Evolutionary conservation across 2,113 vertebrate genomes (phyloP), one percentile per base, ranked within the genome.

Genomic region (Zapus hudsonius): DNA sequence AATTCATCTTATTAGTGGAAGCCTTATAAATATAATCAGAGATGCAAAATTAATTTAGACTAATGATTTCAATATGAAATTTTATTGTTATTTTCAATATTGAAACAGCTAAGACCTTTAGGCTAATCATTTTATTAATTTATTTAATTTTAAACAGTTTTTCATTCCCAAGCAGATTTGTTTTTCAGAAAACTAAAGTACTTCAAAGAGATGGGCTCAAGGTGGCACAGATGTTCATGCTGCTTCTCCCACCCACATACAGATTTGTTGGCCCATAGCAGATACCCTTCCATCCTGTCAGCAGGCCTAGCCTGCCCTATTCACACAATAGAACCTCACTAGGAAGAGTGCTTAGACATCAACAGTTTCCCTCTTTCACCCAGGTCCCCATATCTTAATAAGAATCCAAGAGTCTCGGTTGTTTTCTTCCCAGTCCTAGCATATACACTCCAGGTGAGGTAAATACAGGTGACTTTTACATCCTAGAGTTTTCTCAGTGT

Each of bases 11-110:
- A 6, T 91, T 83, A 72, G 15, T 88, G 36, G 87, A 5, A 92
- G 40, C n/a, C 85, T 95, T 95, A 57, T 61, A 90, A 93, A 87
- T 84, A 81, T 89, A 91, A 89, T 73, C 42, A 64, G 20, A 91
- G 92, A 87, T 69, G 63, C 75, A 4, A 44, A 88, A 92, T 89
- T 87, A 90, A 92, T 89, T 95, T 87, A 63, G 66, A 92, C 66
- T 66, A 89, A 81, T 36, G 29, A 74, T 82, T 95, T 89, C 72
- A 84, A 87, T 63, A 66, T 80, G 36, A 80, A 92, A 84, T 89
- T 55, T 83, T 82, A 72, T 52, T 66, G 25, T 87, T 92, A 81
- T 84, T 80, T 92, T 89, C 57, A 81, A 33, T 55, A 87, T 19
- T 66, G 38, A 93, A 63, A 82, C 17, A 80, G 52, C 76, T 86